Percentiles rank a stretch among this genome's conserved stretches.
phyloP scores from a whole-genome alignment of 2,888 invertebrate species.

The Caenorhabditis japonica region DNA sequence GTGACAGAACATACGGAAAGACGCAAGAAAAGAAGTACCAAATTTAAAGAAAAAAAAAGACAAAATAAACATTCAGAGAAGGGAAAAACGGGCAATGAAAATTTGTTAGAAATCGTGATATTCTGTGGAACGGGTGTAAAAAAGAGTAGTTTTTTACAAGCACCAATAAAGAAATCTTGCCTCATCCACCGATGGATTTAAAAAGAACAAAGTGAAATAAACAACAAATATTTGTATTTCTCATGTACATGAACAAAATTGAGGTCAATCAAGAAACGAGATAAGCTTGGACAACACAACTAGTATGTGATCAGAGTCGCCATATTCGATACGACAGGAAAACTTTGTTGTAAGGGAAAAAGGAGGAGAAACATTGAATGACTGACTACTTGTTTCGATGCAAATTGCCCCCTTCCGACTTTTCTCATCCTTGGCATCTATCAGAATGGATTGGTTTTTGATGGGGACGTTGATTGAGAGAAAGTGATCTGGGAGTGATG shows the following conservation, averaged over 20 bases:
- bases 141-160: no score
- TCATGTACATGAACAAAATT: slow-evolving; percentile 48
- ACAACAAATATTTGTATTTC: slow-evolving; percentile 53
- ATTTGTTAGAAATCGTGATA: no score
- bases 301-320: slow-evolving; percentile 37
- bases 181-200: no score
- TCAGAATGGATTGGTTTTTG: slow-evolving; percentile 46
- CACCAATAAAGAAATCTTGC: no score
- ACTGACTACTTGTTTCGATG: slow-evolving; percentile 40
- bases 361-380: not conserved
- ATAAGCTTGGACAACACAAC: slow-evolving; percentile 40
- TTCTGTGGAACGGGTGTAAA: no score
- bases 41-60: no score
- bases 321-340: slow-evolving; percentile 3
- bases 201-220: slow-evolving; percentile 37
- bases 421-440: slow-evolving; percentile 42
- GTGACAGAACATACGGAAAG: not conserved
- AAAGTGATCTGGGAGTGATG: slow-evolving; percentile 42
- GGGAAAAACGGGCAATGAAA: no score
- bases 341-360: not conserved
- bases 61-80: no score
- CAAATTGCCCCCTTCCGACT: slow-evolving; percentile 27
- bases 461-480: slow-evolving; percentile 33
- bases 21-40: not conserved
- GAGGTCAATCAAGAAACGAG: slow-evolving; percentile 49